Percentiles rank a stretch among this genome's conserved stretches.
These are phyloP conservation scores for Bolborhynchus lineola DNA, from an alignment of 2,113 vertebrate genomes.

Conservation along the genomic window DNA sequence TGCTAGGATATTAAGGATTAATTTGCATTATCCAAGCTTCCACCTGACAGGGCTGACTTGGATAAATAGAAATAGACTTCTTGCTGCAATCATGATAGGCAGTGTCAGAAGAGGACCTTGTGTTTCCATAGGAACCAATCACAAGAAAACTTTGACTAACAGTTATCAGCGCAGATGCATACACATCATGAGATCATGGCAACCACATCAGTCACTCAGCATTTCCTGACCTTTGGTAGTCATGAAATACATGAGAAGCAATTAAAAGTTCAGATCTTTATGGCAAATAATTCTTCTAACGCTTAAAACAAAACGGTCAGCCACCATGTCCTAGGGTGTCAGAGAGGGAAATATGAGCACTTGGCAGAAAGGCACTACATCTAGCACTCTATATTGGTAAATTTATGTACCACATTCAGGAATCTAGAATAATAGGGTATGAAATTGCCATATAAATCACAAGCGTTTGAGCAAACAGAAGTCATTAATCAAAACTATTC, in stretches of 20 bases:
- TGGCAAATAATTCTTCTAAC: not conserved
- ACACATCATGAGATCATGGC: not conserved
- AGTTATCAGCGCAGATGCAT: not conserved
- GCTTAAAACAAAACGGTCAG: not conserved
- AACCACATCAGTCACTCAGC: not conserved
- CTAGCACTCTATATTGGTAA: not conserved
- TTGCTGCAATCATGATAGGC: not conserved
- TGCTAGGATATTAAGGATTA: not conserved
- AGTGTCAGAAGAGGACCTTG: not conserved
- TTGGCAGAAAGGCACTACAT: not conserved
- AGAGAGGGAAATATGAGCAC: not conserved
- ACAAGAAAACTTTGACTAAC: not conserved
- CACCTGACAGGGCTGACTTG: not conserved
- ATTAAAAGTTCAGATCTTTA: not conserved
- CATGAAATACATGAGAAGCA: not conserved
- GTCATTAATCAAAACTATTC: not conserved
- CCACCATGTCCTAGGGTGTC: not conserved
- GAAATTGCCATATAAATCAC: slow-evolving; percentile 22
- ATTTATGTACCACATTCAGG: not conserved
- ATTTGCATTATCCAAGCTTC: not conserved
- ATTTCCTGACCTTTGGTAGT: not conserved
- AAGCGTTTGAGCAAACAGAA: not conserved
- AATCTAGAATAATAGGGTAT: not conserved
- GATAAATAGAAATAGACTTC: not conserved
- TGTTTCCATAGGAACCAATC: not conserved